Conservation (phyloP, 2,113 vertebrate species). For the Brachyhypopomus occidentalis region DNA sequence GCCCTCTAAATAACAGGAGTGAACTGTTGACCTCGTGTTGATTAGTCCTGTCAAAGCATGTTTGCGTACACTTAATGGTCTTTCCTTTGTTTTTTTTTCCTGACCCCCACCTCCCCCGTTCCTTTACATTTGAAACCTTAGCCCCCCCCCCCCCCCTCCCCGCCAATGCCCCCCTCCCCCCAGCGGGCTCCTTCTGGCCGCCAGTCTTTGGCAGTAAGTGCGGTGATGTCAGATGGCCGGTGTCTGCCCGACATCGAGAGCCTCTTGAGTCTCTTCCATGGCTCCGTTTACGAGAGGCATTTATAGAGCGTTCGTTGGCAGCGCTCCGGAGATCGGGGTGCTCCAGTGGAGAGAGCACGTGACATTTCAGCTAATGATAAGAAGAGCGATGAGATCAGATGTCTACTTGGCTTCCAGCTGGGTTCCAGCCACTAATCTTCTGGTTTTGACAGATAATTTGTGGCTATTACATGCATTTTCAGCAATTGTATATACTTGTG, state of each 20-base stretch:
- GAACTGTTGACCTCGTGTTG: slow-evolving; percentile 24
- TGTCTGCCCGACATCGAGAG: background rate
- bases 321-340: background rate
- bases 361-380: slow-evolving; percentile 46
- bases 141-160: background rate
- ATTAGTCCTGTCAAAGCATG: slow-evolving; percentile 27
- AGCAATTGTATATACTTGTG: background rate
- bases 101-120: background rate
- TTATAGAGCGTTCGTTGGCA: background rate
- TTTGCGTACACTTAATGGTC: slow-evolving; percentile 17
- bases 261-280: background rate
- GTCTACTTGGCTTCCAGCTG: slow-evolving; percentile 53
- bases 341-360: slow-evolving; percentile 15
- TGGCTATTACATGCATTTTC: slow-evolving; percentile 58
- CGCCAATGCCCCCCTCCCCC: background rate
- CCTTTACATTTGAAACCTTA: background rate
- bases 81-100: slow-evolving; percentile 23
- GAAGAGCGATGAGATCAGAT: slow-evolving; percentile 10
- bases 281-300: slow-evolving; percentile 3
- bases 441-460: slow-evolving; percentile 60
- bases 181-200: background rate
- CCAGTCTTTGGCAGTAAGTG: slow-evolving; percentile 20
- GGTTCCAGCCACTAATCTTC: slow-evolving; percentile 62
- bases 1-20: background rate
- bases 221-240: background rate